Conservation (phyloP, 1,140 invertebrate species). For the Drosophila littoralis region DNA sequence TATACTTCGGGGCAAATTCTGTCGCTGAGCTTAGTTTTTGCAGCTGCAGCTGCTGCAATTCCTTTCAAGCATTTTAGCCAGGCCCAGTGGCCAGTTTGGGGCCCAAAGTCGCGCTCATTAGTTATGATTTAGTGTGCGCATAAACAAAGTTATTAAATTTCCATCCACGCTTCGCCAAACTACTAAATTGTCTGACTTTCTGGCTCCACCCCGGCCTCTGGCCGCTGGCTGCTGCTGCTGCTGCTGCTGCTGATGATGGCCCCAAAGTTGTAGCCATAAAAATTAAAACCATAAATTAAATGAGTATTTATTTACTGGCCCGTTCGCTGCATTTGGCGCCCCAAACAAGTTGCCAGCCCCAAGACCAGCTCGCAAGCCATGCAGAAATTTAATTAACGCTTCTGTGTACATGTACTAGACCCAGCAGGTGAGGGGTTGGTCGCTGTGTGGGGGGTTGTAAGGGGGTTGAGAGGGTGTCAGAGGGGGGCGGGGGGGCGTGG, state of each 20-base stretch:
- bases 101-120: slow-evolving; percentile 66
- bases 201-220: slow-evolving; percentile 1
- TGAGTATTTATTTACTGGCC: slow-evolving; percentile 77
- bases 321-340: slow-evolving; percentile 49
- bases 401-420: slow-evolving; percentile 79
- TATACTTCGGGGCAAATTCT: neutral
- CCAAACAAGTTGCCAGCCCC: slow-evolving; percentile 33
- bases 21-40: slow-evolving; percentile 59
- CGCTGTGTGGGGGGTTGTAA: neutral
- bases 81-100: neutral
- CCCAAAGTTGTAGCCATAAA: slow-evolving; percentile 80
- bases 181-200: slow-evolving; percentile 76
- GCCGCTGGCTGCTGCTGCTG: slow-evolving; percentile 6
- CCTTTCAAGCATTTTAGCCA: slow-evolving; percentile 10
- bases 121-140: slow-evolving; percentile 82
- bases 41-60: slow-evolving; percentile 47
- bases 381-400: slow-evolving; percentile 82
- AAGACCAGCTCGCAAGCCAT: slow-evolving; percentile 53
- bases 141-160: slow-evolving; percentile 83
- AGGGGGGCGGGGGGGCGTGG: slow-evolving; percentile 19
- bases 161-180: slow-evolving; percentile 78
- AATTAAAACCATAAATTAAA: slow-evolving; percentile 83
- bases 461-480: no score
- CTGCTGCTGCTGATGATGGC: slow-evolving; percentile 37
- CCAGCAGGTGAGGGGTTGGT: slow-evolving; percentile 55